Conservation (phyloP, 2,888 invertebrate species). For the Trachelus stipa region DNA sequence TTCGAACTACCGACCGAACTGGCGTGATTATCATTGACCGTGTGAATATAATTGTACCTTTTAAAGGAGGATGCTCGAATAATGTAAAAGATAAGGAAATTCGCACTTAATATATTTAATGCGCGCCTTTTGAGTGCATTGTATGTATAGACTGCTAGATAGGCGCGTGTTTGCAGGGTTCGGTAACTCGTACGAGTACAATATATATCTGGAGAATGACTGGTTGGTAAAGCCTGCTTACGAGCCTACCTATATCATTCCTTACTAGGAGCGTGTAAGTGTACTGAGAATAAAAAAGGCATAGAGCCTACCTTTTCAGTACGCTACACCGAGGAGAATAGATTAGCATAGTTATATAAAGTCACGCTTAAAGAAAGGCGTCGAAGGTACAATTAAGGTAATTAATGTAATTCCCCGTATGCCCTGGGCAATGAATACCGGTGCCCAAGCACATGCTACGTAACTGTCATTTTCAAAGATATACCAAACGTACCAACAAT, state of each 20-base stretch:
- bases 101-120: background rate
- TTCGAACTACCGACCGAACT: background rate
- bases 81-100: background rate
- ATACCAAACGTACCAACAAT: constrained; percentile 29
- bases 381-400: constrained; percentile 57
- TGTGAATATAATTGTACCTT: background rate
- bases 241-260: background rate
- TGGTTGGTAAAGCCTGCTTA: background rate
- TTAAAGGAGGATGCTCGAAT: background rate
- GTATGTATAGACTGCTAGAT: background rate
- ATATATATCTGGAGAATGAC: background rate
- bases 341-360: background rate
- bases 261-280: background rate
- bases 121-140: background rate
- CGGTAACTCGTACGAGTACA: background rate
- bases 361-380: constrained; percentile 39
- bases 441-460: constrained; percentile 1
- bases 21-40: background rate
- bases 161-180: background rate
- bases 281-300: background rate
- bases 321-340: background rate
- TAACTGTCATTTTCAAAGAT: background rate
- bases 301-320: background rate
- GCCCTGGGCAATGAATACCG: constrained; percentile 38
- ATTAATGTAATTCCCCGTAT: constrained; percentile 55